Conservation (phyloP, 2,888 invertebrate species). For the Aleiodes testaceus region DNA sequence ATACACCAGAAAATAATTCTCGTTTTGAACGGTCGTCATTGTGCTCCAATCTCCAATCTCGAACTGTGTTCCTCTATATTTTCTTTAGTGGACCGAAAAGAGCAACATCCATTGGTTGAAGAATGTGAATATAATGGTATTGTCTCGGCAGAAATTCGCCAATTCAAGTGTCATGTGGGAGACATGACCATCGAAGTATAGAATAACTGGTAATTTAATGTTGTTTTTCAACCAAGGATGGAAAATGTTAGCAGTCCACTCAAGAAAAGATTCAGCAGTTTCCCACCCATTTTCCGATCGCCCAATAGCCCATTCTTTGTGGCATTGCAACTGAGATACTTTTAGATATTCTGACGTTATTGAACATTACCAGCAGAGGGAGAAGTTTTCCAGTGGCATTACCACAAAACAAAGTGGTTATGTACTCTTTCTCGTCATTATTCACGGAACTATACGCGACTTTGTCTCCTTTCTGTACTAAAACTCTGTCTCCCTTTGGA, state of each 20-base stretch:
- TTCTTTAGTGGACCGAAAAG: neutral
- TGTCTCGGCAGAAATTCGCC: neutral
- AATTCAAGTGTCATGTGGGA: neutral
- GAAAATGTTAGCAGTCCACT: constrained; percentile 17
- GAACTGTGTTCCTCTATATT: neutral
- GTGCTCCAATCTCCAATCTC: neutral
- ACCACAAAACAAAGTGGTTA: constrained; percentile 23
- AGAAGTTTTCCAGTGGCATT: constrained; percentile 29
- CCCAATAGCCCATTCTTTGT: constrained; percentile 25
- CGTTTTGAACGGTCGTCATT: no score
- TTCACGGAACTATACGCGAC: constrained; percentile 11
- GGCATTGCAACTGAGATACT: neutral
- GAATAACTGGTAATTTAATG: constrained; percentile 4
- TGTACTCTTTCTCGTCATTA: constrained; percentile 18
- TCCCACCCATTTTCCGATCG: constrained; percentile 28
- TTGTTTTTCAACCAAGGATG: constrained; percentile 25
- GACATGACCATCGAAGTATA: constrained; percentile 6
- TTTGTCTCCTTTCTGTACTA: constrained; percentile 26
- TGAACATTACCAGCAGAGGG: constrained; percentile 24
- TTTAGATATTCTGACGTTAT: neutral
- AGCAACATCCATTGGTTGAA: neutral
- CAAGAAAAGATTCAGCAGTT: constrained; percentile 29
- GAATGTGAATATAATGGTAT: neutral
- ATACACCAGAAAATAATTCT: no score
- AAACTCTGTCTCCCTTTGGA: constrained; percentile 28